Evolutionary conservation across 2,797 vertebrate species (phyloP), one percentile per base, ranked within the genome.

Genomic region (Rhynchotus rufescens): DNA sequence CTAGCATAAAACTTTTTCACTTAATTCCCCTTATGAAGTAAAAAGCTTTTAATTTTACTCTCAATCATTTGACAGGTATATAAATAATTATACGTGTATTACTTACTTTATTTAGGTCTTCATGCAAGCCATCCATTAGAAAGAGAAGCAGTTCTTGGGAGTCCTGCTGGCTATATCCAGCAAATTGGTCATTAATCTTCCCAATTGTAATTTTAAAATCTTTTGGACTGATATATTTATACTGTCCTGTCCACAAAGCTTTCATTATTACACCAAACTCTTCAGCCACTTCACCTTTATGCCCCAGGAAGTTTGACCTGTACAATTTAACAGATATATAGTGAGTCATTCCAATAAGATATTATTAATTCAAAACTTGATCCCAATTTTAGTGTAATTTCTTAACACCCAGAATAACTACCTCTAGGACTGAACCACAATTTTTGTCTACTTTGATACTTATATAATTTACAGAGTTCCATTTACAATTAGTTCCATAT

Each of bases 251-350:
- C 99, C 99, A 99, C 76, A 99, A 95, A 6, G 99, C 99, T 95
- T 99, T 99, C 98, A 99, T 99, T 86, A 99, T 98, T 81, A 99
- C 98, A 28, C 99, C 99, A 97, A 99, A 99, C 96, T 99, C 99
- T 96, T 99, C 99, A 1, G 99, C 99, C 89, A 99, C 99, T 97
- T 99, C 99, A 26, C 99, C 99, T 97, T 99, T 99, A 96, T 99
- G 98, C 4, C 99, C 99, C 81, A 99, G 97, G 85, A 99, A 97
- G 96, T 99, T 99, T 51, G 97, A 98, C 94, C 99, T 99, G 96
- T 28, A 71, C 28, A 97, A 72, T 93, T 76, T 84, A 84, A 92
- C 36, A 88, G 51, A 90, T 40, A 32, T 21, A 76, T 2, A 19
- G 44, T 14, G 3, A 91, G 56, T 2, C 14, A 21, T 74, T 67